phyloP scores from a whole-genome alignment of 2,113 vertebrate species.

The Laticauda laticaudata region DNA sequence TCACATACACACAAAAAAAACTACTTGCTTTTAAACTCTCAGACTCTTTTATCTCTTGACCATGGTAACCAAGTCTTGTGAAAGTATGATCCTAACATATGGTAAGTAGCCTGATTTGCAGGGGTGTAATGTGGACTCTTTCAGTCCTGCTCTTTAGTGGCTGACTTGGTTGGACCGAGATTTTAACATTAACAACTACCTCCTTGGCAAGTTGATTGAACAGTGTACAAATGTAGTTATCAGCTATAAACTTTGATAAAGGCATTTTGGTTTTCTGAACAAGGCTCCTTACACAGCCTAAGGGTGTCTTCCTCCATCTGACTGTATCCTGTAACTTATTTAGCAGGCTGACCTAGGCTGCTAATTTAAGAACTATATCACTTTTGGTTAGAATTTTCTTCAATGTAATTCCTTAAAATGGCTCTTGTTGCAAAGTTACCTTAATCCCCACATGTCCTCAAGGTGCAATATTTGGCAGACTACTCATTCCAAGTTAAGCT shows the following conservation, averaged over 20 bases:
- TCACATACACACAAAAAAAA: neutral
- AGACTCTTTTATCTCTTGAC: too few species aligned
- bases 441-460: neutral
- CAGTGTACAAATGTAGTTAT: neutral
- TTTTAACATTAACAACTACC: neutral
- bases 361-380: slow-evolving; percentile 1
- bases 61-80: neutral
- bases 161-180: neutral
- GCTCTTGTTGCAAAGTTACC: neutral
- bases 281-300: slow-evolving; percentile 7
- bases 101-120: neutral
- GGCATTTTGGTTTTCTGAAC: neutral
- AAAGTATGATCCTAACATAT: neutral
- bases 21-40: neutral
- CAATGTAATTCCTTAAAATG: neutral
- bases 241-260: neutral
- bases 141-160: neutral
- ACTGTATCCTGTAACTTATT: slow-evolving; percentile 18
- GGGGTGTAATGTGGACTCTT: neutral
- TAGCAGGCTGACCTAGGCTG: neutral
- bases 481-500: neutral
- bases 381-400: neutral
- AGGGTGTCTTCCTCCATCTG: slow-evolving; percentile 33
- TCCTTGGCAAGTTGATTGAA: neutral
- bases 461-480: neutral